Conservation (phyloP, 1,140 invertebrate species). For the Cylas formicarius region DNA sequence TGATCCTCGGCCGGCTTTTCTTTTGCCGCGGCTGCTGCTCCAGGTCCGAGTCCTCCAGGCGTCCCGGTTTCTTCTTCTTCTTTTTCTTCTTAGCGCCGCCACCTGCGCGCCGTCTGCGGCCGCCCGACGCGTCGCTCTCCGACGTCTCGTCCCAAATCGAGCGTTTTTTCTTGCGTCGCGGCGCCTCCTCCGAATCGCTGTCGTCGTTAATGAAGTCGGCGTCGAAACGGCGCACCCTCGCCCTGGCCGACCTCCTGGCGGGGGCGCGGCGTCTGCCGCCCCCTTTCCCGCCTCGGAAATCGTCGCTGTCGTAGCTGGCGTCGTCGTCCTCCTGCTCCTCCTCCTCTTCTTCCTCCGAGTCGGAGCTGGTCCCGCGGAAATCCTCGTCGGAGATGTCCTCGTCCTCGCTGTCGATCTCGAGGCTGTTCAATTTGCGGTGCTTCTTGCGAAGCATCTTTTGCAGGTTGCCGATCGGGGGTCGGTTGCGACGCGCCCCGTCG, state of each 20-base stretch:
- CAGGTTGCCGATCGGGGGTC: conserved; percentile 7
- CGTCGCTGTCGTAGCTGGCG: conserved; percentile 54
- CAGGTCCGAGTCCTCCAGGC: not conserved
- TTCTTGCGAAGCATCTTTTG: conserved; percentile 50
- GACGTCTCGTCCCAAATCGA: conserved; percentile 48
- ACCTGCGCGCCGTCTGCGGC: conserved; percentile 15
- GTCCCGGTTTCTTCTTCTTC: conserved; percentile 19
- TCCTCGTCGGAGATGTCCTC: conserved; percentile 77
- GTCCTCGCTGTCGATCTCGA: conserved; percentile 75
- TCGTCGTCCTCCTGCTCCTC: conserved; percentile 56
- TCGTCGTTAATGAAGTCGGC: conserved; percentile 53
- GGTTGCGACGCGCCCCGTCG: conserved; percentile 3
- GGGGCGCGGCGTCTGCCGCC: conserved; percentile 42
- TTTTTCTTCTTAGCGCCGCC: conserved; percentile 37
- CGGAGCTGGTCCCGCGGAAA: conserved; percentile 59
- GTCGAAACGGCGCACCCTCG: conserved; percentile 48
- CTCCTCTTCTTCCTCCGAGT: conserved; percentile 41
- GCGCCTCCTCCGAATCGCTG: conserved; percentile 52
- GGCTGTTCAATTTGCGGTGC: conserved; percentile 66
- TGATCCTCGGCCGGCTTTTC: conserved; percentile 31
- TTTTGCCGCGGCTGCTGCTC: not conserved
- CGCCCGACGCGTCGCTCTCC: conserved; percentile 50
- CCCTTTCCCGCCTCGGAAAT: conserved; percentile 43
- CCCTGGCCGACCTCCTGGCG: conserved; percentile 51
- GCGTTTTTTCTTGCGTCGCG: conserved; percentile 49